A percentile compares a stretch with the other conserved stretches of the same genome.
phyloP scores from a whole-genome alignment of 2,888 invertebrate genomes.

The Mallateleia sp. region DNA sequence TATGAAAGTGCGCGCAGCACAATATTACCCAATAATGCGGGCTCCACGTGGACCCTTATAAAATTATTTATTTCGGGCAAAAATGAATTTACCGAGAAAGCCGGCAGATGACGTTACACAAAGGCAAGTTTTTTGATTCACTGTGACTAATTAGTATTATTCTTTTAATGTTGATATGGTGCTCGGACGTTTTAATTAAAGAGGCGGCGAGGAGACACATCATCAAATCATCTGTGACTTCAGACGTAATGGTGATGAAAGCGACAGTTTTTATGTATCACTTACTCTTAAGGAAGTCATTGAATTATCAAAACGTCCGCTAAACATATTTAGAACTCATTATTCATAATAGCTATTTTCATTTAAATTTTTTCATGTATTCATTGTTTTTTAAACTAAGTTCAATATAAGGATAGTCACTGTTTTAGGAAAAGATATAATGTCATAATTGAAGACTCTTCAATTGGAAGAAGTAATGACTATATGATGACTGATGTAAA shows the following conservation, averaged over 20 bases:
- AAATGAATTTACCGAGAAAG: not conserved
- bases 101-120: slow-evolving; percentile 2
- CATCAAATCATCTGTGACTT: slow-evolving; percentile 1
- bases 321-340: too few relatives aligned
- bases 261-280: not conserved
- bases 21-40: not conserved
- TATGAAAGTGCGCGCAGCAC: not conserved
- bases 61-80: not conserved
- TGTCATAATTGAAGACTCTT: too few relatives aligned
- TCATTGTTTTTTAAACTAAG: too few relatives aligned
- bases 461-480: too few relatives aligned
- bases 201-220: slow-evolving; percentile 5
- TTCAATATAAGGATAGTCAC: too few relatives aligned
- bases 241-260: too few relatives aligned
- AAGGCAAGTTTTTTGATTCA: not conserved
- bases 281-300: not conserved
- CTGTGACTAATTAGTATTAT: slow-evolving; percentile 24
- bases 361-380: too few relatives aligned
- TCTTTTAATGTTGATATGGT: slow-evolving; percentile 18
- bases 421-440: too few relatives aligned
- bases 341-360: not conserved
- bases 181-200: slow-evolving; percentile 39
- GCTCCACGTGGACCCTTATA: not conserved
- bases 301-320: too few relatives aligned
- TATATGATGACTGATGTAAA: too few relatives aligned